Base-by-base conservation (phyloP, 2,888 invertebrate species). In the Scaptomyza tumidula region DNA sequence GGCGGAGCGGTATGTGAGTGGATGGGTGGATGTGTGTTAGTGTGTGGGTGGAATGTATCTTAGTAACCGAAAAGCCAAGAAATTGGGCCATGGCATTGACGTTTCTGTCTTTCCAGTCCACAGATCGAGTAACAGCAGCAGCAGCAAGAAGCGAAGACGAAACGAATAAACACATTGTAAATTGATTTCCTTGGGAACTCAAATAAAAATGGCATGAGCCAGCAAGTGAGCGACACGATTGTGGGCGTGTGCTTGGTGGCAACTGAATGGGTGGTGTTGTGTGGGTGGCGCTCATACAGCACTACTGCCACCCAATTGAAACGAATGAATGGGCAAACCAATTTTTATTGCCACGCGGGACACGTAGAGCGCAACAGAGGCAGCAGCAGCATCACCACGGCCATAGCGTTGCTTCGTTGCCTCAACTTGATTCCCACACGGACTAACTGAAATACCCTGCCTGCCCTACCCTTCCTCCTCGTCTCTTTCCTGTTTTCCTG, bases 271-370 rank as follows among this genome's bases (percentile, higher is more conserved):
- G 27, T 44, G 2, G 33, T 33, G 10, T 33, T 2, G 10, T 9
- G 43, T 59, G 57, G 64, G 39, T 58, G 57, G 54, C 41, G 14
- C 37, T 37, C 62, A 29, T 33, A 39, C 39, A 39, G 9, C 16
- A 49, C 46, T 58, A 56, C 44, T 24, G 35, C 56, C 56, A 60
- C 71, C 66, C 77, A 86, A 84, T 84, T 69, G 85, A 80, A 85
- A 89, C 88, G 89, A 85, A 85, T 85, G 85, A 85, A 85, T 85
- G 85, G 89, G 85, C 85, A 85, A 85, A 85, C 85, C 85, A 85
- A 85, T 85, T 85, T 85, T 85, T 85, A 85, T 85, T 88, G 85
- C 85, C 88, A 89, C 85, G 89, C 88, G 85, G 89, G 88, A 89
- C 89, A 85, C 88, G 85, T 89, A 86, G 83, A 64, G 69, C 58